These are phyloP conservation scores for Lonchura striata DNA, from an alignment of 2,113 vertebrate species.

Conservation along the genomic window DNA sequence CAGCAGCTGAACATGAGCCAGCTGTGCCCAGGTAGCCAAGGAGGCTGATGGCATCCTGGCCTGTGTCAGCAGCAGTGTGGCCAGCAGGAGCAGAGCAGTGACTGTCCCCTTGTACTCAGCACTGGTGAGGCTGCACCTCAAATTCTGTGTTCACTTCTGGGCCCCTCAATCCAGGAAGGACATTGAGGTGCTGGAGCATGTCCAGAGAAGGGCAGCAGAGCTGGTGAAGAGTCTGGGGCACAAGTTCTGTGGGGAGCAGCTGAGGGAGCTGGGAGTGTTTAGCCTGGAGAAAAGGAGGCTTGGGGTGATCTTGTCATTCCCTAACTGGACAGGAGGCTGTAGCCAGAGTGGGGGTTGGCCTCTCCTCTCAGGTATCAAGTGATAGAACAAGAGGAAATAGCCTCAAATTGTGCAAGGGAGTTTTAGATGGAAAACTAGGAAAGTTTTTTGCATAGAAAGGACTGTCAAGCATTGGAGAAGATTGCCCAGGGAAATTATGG, in stretches of 20 bases:
- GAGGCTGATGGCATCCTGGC: not conserved
- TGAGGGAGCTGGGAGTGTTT: not conserved
- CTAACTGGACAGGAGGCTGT: not conserved
- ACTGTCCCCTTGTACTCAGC: fast-evolving
- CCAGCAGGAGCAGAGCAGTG: not conserved
- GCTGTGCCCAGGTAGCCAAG: not conserved
- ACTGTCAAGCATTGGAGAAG: not conserved
- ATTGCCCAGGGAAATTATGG: not conserved
- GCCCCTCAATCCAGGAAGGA: not conserved
- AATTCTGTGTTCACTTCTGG: not conserved
- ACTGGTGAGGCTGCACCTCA: not conserved
- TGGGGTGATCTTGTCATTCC: too few relatives aligned
- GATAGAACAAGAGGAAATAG: not conserved
- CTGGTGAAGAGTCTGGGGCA: not conserved
- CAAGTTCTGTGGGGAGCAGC: not conserved
- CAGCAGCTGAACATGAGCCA: not conserved
- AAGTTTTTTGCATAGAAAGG: not conserved
- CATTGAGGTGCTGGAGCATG: fast-evolving
- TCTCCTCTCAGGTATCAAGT: not conserved
- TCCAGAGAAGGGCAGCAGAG: fast-evolving
- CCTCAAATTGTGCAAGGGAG: not conserved
- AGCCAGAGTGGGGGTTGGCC: fast-evolving
- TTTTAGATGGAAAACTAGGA: not conserved
- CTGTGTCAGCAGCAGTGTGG: fast-evolving
- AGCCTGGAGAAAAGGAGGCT: not conserved